These are phyloP conservation scores for Narcine bancroftii DNA, from an alignment of 2,113 vertebrate species.

Conservation along the genomic window DNA sequence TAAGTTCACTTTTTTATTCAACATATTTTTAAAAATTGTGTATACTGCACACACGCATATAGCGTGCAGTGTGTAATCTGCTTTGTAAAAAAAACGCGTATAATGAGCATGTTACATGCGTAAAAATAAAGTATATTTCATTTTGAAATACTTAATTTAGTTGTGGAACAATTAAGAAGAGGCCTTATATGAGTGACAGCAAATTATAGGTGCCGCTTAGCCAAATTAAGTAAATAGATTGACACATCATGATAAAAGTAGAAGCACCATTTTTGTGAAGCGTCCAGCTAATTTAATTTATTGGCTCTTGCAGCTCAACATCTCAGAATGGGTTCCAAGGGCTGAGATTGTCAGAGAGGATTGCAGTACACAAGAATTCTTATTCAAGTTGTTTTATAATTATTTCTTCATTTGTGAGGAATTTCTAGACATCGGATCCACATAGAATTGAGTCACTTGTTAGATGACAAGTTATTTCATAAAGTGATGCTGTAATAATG, in stretches of 20 bases:
- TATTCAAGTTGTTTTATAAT: neutral
- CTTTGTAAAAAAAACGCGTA: too few species aligned
- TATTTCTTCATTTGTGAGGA: neutral
- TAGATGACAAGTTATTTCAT: neutral
- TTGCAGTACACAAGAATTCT: neutral
- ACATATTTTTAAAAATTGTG: too few species aligned
- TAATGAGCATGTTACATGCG: too few species aligned
- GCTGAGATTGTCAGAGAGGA: neutral
- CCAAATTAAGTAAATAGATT: neutral
- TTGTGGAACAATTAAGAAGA: neutral
- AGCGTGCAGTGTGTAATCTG: too few species aligned
- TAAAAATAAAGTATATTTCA: too few species aligned
- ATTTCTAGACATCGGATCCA: neutral
- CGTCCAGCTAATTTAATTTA: neutral
- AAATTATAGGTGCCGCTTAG: neutral
- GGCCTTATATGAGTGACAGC: neutral
- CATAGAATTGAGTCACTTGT: neutral
- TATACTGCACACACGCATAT: too few species aligned
- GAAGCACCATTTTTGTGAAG: neutral
- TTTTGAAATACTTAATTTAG: too few species aligned
- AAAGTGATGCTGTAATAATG: slow-evolving; percentile 23
- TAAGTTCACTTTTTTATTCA: too few species aligned
- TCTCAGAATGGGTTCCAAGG: neutral
- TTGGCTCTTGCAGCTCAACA: neutral
- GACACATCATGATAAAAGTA: neutral